Conservation (phyloP, 1,140 invertebrate species). For the Halotydeus destructor region DNA sequence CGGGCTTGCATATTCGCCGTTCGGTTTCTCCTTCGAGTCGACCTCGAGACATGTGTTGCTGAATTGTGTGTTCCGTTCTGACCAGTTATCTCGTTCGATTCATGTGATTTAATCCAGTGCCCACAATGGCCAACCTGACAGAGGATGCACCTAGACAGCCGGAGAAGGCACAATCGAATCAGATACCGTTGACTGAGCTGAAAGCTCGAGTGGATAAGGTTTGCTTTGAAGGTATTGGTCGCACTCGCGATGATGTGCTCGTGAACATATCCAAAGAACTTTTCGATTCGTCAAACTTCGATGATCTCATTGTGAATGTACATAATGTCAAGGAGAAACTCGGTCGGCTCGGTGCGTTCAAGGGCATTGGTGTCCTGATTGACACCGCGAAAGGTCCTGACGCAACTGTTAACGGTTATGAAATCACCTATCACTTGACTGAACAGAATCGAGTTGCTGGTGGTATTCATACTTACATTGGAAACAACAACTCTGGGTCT, state of each 20-base stretch:
- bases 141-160: too few relatives aligned
- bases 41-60: too few relatives aligned
- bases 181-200: background rate
- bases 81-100: too few relatives aligned
- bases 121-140: too few relatives aligned
- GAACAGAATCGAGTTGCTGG: constrained; percentile 50
- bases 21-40: too few relatives aligned
- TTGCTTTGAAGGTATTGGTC: constrained; percentile 49
- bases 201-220: constrained; percentile 54
- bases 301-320: constrained; percentile 28
- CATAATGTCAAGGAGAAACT: constrained; percentile 39
- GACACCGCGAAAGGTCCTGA: constrained; percentile 43
- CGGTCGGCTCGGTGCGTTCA: constrained; percentile 57
- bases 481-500: constrained; percentile 56
- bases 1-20: too few relatives aligned
- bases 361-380: constrained; percentile 50
- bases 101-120: too few relatives aligned
- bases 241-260: constrained; percentile 66
- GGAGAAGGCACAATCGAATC: background rate
- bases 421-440: constrained; percentile 58
- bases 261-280: constrained; percentile 39
- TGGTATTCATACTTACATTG: constrained; percentile 55
- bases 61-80: too few relatives aligned
- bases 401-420: constrained; percentile 42
- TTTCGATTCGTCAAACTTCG: constrained; percentile 39